Conservation (phyloP, 2,797 vertebrate species). For the Lagodon rhomboides region DNA sequence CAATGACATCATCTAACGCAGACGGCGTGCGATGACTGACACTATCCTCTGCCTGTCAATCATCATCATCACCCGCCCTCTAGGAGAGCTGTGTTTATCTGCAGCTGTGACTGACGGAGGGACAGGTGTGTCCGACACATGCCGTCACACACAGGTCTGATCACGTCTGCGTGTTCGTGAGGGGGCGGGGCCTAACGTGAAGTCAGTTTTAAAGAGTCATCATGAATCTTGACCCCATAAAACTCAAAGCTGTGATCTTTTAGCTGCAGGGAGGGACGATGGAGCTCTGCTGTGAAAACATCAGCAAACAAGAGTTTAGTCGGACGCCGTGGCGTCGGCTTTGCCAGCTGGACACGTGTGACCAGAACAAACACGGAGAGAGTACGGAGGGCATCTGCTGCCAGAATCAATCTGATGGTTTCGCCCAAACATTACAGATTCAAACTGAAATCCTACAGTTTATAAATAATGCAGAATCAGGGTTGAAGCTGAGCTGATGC, state of each 20-base stretch:
- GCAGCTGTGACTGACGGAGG: constrained; percentile 40
- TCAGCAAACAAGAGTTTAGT: no score
- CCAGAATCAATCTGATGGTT: not conserved
- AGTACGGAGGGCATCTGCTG: not conserved
- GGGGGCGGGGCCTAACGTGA: no score
- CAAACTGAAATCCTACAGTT: not conserved
- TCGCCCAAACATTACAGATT: not conserved
- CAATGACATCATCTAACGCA: constrained; percentile 63
- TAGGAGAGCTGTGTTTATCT: constrained; percentile 58
- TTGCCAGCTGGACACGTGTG: not conserved
- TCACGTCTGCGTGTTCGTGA: not conserved
- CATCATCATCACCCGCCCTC: constrained; percentile 58
- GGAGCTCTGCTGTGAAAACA: not conserved
- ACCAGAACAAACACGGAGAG: not conserved
- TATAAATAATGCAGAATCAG: not conserved
- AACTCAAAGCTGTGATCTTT: not conserved
- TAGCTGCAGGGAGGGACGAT: not conserved
- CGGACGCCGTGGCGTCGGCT: not conserved
- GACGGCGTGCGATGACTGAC: constrained; percentile 60
- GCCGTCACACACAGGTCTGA: constrained; percentile 7
- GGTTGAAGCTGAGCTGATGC: not conserved
- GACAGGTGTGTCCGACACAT: constrained; percentile 21
- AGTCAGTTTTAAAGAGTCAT: no score
- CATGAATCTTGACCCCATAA: not conserved
- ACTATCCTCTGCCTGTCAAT: constrained; percentile 66